A percentile compares a stretch with the other conserved stretches of the same genome.
phyloP scores from a whole-genome alignment of 2,113 vertebrate genomes.

The Corynorhinus townsendii region DNA sequence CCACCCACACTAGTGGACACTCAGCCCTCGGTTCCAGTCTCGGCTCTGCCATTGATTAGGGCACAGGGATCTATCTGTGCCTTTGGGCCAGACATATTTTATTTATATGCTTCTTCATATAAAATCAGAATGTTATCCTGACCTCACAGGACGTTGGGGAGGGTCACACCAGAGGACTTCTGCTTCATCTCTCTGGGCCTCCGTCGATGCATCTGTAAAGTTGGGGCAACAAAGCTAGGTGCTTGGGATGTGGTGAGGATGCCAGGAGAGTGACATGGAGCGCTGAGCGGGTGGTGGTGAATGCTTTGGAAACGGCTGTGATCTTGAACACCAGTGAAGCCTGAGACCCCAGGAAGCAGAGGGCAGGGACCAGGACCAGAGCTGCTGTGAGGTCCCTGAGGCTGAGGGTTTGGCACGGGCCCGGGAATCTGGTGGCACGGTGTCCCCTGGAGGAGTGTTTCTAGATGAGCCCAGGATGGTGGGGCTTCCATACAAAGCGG shows the following conservation, averaged over 20 bases:
- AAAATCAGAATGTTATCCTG: not conserved
- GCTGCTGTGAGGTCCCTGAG: not conserved
- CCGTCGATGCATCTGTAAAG: not conserved
- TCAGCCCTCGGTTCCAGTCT: not conserved
- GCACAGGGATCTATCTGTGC: not conserved
- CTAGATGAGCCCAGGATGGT: not conserved
- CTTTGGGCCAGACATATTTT: not conserved
- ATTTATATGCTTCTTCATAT: not conserved
- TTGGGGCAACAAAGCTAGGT: accelerated
- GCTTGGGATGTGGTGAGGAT: not conserved
- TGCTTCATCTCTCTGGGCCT: not conserved
- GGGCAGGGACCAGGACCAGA: not conserved
- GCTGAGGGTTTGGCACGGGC: not conserved
- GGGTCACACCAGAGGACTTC: not conserved
- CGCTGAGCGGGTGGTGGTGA: not conserved
- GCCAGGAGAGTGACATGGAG: accelerated
- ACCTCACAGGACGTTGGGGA: not conserved
- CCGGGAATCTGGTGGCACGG: not conserved
- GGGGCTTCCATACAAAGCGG: accelerated
- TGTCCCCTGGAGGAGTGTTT: not conserved
- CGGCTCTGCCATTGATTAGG: not conserved
- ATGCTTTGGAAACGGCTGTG: not conserved
- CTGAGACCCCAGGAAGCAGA: accelerated
- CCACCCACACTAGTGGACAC: accelerated
- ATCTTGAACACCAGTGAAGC: not conserved